Base-by-base conservation (phyloP, 2,113 vertebrate species). In the Thalassarche chlororhynchos region DNA sequence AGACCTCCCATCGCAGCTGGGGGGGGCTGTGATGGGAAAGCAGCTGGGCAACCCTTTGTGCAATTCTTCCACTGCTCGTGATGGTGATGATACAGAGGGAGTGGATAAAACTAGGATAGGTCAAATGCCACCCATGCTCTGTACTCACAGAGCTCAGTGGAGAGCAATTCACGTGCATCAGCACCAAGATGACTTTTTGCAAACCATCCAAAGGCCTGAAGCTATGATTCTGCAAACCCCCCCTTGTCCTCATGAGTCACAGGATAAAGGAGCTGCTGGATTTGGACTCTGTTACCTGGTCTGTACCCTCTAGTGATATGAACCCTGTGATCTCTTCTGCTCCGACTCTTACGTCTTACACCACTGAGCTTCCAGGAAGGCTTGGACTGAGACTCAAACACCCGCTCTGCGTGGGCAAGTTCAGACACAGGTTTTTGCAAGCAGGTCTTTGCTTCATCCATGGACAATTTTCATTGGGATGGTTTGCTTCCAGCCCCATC, bases 391-490 rank as follows among this genome's bases (percentile, higher is more conserved):
- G 57, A 82, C 47, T 51, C 38, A 78, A 76, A 89, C 77, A 89
- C 18, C 42, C 44, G 3, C 69, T 76, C 61, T 61, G 49, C 2
- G 0, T 80, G 92, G 85, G 82, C 97, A 90, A 76, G 93, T 90
- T 95, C 75, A 96, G 92, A 93, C 82, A 58, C 17, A 74, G 62
- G 71, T 86, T 93, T 93, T 80, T 83, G 78, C 90, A 93, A 90
- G 90, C 57, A 26, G 2, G 19, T 85, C 82, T 95, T 94, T 96
- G 92, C 87, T 96, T 95, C 66, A 83, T 12, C 40, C 17, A 16
- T 66, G 38, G 92, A 70, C 82, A 55, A 51, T 88, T 92, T 95
- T 83, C 54, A 61, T 80, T 25, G 13, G 70, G 85, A 76, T 61
- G 44, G 58, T 90, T 94, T 95, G 84, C 71, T 58, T 93, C 70